phyloP scores from a whole-genome alignment of 2,888 invertebrate species.

The Agrenia bidenticulata region DNA sequence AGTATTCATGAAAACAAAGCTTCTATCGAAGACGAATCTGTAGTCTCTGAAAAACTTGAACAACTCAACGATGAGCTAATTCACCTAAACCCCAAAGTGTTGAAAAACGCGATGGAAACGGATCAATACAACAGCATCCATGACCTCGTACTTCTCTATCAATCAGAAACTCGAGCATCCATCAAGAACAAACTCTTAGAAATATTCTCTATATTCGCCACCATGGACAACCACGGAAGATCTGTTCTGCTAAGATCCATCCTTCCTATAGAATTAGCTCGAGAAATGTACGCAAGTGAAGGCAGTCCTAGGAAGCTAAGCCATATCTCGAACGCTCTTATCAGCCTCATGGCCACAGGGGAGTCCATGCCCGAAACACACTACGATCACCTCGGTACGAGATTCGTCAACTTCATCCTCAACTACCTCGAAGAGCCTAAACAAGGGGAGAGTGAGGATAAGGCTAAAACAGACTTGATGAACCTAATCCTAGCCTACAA shows the following conservation, averaged over 20 bases:
- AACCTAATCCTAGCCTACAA: conserved; percentile 34
- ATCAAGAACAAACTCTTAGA: conserved; percentile 29
- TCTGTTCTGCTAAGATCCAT: conserved; percentile 19
- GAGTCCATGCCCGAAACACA: conserved; percentile 33
- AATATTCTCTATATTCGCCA: conserved; percentile 31
- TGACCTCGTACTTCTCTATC: conserved; percentile 30
- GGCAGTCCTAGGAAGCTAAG: conserved; percentile 8
- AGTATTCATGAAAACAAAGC: background rate
- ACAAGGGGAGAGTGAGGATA: conserved; percentile 9
- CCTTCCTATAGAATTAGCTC: conserved; percentile 25
- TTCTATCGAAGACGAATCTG: conserved; percentile 4
- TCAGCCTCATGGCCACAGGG: conserved; percentile 23
- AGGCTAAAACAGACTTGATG: conserved; percentile 8
- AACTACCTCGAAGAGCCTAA: conserved; percentile 22
- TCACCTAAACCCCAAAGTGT: background rate
- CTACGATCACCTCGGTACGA: conserved; percentile 26
- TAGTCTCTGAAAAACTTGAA: background rate
- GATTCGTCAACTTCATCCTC: conserved; percentile 27
- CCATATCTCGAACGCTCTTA: conserved; percentile 22
- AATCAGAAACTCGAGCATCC: conserved; percentile 17
- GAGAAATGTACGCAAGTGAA: conserved; percentile 24
- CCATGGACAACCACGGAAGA: conserved; percentile 18
- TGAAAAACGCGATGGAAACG: background rate
- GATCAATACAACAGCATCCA: conserved; percentile 21
- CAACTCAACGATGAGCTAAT: background rate